Evolutionary conservation across 2,797 vertebrate genomes (phyloP).

Genomic region (Anomalospiza imberbis): DNA sequence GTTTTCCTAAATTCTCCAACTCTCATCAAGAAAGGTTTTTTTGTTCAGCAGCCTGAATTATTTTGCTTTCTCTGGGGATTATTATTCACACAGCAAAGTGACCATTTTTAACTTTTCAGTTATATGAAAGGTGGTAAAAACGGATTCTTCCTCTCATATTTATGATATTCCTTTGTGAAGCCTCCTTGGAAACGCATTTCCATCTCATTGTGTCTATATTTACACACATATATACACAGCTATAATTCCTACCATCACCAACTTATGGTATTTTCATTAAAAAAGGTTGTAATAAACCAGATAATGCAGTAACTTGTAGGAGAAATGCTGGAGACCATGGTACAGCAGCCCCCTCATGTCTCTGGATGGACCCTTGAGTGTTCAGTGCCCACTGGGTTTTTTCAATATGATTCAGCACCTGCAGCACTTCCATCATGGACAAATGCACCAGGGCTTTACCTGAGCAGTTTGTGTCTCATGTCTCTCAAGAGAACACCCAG

Average conservation of each 20-base stretch:
- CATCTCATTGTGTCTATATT: neutral
- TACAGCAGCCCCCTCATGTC: neutral
- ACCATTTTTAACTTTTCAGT: neutral
- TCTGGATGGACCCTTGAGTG: neutral
- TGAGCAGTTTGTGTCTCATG: rapidly evolving
- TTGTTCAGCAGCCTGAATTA: neutral
- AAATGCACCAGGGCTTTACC: neutral
- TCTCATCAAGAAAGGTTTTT: neutral
- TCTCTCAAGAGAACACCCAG: neutral
- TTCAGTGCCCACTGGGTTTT: neutral
- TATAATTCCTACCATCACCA: neutral
- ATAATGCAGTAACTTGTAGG: neutral
- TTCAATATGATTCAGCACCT: neutral
- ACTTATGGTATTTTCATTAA: neutral
- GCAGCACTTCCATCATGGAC: neutral
- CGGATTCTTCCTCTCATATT: neutral
- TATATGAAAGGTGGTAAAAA: neutral
- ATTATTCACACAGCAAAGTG: neutral
- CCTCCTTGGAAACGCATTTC: neutral
- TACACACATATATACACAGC: neutral
- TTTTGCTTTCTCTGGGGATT: neutral
- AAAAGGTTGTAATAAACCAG: neutral
- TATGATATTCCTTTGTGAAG: neutral
- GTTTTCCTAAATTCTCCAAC: neutral
- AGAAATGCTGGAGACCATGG: neutral